Conservation (phyloP, 1,140 invertebrate species). For the Globodera rostochiensis region DNA sequence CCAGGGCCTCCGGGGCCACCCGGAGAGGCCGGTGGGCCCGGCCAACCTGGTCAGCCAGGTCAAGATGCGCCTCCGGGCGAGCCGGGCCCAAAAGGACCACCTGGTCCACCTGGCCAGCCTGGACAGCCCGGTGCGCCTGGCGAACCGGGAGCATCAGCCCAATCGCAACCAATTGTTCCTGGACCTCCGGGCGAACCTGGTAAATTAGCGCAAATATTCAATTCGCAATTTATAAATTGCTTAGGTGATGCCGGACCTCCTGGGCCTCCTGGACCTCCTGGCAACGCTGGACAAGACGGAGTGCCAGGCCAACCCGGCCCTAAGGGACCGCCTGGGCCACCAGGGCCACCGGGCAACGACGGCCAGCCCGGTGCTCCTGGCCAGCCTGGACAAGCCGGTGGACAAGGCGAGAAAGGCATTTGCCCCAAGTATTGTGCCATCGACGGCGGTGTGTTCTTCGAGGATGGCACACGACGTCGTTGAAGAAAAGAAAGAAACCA, state of each 20-base stretch:
- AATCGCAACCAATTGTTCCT: conserved; percentile 32
- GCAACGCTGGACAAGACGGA: conserved; percentile 33
- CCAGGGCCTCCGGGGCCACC: conserved; percentile 39
- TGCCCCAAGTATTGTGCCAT: conserved; percentile 55
- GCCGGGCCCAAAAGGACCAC: conserved; percentile 45
- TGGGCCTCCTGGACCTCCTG: conserved; percentile 39
- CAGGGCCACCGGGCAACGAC: conserved; percentile 45
- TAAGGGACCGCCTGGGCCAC: conserved; percentile 45
- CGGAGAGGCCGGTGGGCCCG: conserved; percentile 38
- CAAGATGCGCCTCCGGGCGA: conserved; percentile 44
- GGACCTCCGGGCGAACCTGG: conserved; percentile 38
- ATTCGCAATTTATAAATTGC: not conserved
- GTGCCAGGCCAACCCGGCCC: conserved; percentile 35
- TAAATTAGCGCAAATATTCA: not conserved
- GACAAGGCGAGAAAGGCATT: conserved; percentile 50
- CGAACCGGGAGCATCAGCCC: conserved; percentile 39
- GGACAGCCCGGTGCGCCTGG: conserved; percentile 41
- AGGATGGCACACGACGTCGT: conserved; percentile 46
- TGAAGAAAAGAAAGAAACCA: conserved; percentile 1
- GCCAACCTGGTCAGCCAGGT: conserved; percentile 41
- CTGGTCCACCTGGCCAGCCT: conserved; percentile 35
- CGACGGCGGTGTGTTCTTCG: conserved; percentile 54
- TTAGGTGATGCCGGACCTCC: conserved; percentile 44
- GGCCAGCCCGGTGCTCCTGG: conserved; percentile 44
- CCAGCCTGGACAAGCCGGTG: conserved; percentile 42